phyloP scores from a whole-genome alignment of 2,888 invertebrate genomes.

The Bellardia bayeri region DNA sequence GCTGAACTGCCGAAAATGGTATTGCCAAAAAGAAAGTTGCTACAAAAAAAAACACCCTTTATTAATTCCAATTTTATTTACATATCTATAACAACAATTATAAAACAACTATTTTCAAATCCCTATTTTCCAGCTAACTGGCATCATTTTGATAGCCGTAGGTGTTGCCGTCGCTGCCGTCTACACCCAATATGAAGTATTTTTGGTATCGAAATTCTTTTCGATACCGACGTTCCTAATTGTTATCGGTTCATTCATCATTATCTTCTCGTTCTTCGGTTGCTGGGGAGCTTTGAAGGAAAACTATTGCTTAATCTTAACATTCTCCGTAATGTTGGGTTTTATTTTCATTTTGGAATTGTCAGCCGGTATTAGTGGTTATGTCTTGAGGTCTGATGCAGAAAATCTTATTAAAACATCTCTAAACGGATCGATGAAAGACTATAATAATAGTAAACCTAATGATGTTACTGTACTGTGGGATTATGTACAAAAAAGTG shows the following conservation, averaged over 20 bases:
- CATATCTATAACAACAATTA: too few species aligned
- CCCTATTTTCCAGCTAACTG: constrained; percentile 88
- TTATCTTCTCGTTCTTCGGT: constrained; percentile 93
- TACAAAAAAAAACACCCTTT: too few species aligned
- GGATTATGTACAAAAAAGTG: constrained; percentile 87
- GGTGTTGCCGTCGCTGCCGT: constrained; percentile 89
- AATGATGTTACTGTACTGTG: constrained; percentile 85
- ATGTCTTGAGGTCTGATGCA: constrained; percentile 87
- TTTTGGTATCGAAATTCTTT: constrained; percentile 89
- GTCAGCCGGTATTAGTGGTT: constrained; percentile 90
- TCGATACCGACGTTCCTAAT: constrained; percentile 90
- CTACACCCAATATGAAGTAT: constrained; percentile 88
- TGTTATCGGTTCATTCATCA: constrained; percentile 88
- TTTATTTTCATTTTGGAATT: constrained; percentile 91
- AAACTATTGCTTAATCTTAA: constrained; percentile 92
- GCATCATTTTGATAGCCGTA: constrained; percentile 90
- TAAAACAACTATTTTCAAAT: too few species aligned
- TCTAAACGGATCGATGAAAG: constrained; percentile 85
- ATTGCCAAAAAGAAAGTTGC: too few species aligned
- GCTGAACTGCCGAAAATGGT: too few species aligned
- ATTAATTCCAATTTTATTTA: too few species aligned
- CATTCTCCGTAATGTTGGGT: constrained; percentile 88
- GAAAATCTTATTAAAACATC: constrained; percentile 85
- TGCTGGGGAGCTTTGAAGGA: constrained; percentile 95
- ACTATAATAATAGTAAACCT: constrained; percentile 80